Base-by-base conservation (phyloP, 2,797 vertebrate genomes). In the Babyrousa celebensis region DNA sequence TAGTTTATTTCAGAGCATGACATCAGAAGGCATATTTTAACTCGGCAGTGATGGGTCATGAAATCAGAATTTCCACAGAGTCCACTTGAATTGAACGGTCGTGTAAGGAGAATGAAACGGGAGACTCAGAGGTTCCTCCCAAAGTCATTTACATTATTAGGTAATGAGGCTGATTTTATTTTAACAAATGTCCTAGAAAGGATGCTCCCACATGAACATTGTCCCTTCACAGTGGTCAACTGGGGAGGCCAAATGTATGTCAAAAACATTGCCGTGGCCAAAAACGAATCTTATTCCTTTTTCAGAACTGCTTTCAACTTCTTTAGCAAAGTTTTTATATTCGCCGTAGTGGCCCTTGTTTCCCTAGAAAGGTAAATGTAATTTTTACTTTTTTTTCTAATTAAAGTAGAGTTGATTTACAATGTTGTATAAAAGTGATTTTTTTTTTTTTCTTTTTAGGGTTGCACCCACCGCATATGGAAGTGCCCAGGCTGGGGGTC, bases 1-100 rank as follows among this genome's bases (percentile, higher is more conserved):
- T 72, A n/a, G 89, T 97, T 97, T 95, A 71, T 96, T 97, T 96
- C 93, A 25, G 92, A 95, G 85, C 85, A 56, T 97, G 92, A 95
- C 95, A 71, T 97, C 96, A 97, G 95, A 85, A 83, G 72, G 82
- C 74, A 63, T 77, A 92, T 94, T 96, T 96, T 52, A 82, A 79
- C 90, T 43, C 68, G 48, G 86, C 7, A 10, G 89, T n/a, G 60
- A 72, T 83, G 94, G 85, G 83, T 67, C 77, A 80, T 82, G 86
- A 70, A 86, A 72, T 89, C 79, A 89, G 86, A 96, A 94, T 97
- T 97, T 93, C 83, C 89, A 95, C 79, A 1, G 16, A 60, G 48
- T 82, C 95, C 1, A 2, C 75, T 80, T 77, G 36, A 48, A 74
- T 63, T 78, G 89, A 93, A 77, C 29, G n/a, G n/a, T 36, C 74